Percentiles rank a stretch among this genome's conserved stretches.
These are phyloP conservation scores for Epinephelus malabaricus DNA, from an alignment of 2,797 vertebrate species.

Conservation along the genomic window DNA sequence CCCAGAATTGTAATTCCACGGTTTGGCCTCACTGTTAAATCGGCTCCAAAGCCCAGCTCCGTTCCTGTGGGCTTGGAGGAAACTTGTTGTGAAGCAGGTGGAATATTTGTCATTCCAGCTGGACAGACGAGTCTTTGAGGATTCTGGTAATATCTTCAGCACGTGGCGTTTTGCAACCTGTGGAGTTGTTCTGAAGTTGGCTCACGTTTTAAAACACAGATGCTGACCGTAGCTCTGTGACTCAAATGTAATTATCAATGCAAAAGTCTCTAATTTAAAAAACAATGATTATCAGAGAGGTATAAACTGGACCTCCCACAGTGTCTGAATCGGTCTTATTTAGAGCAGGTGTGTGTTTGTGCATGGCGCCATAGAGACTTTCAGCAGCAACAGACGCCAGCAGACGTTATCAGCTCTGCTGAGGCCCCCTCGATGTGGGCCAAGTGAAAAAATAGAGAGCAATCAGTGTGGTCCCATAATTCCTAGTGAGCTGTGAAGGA, in stretches of 20 bases:
- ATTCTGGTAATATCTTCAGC: slow-evolving; percentile 5
- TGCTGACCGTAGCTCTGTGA: background rate
- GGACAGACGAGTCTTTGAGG: background rate
- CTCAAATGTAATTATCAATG: slow-evolving; percentile 7
- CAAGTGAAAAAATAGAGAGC: slow-evolving; percentile 63
- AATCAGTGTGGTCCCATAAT: slow-evolving; percentile 66
- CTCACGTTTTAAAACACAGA: slow-evolving; percentile 1
- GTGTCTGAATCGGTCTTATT: slow-evolving; percentile 15
- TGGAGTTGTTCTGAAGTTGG: background rate
- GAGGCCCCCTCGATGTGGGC: slow-evolving; percentile 50
- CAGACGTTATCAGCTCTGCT: slow-evolving; percentile 51
- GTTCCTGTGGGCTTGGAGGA: too few relatives aligned
- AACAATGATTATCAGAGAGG: slow-evolving; percentile 9
- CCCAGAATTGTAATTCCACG: too few relatives aligned
- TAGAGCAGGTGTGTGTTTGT: slow-evolving; percentile 33
- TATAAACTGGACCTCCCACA: slow-evolving; percentile 4
- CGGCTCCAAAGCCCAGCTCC: too few relatives aligned
- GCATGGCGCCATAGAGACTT: slow-evolving; percentile 37
- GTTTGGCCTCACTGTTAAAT: too few relatives aligned
- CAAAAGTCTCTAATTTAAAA: slow-evolving; percentile 21
- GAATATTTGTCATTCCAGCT: slow-evolving; percentile 9
- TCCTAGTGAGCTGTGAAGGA: slow-evolving; percentile 69
- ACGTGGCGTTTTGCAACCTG: background rate
- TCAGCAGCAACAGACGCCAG: slow-evolving; percentile 48
- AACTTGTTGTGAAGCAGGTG: background rate